Evolutionary conservation across 2,797 vertebrate species (phyloP), one percentile per base, ranked within the genome.

Genomic region (Acestrorhynchus altus): DNA sequence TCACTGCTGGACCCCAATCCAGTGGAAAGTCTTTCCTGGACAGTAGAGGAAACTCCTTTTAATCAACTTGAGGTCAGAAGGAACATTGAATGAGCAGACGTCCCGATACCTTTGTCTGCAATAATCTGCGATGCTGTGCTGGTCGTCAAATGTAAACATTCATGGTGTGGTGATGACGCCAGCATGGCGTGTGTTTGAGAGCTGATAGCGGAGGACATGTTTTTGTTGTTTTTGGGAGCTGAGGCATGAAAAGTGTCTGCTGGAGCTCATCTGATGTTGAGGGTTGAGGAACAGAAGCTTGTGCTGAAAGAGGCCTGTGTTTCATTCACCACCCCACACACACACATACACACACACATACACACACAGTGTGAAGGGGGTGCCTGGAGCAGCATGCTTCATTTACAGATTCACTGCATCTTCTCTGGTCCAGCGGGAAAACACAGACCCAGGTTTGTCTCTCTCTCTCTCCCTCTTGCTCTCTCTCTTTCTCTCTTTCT

Each of bases 371-470:
- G 86, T 87, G 81, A 76, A 80, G 81, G 84, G 82, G 82, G 83
- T 31, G 52, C 80, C 80, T 80, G 79, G 85, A 87, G 81, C 76
- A 81, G 77, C 81, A 89, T 18, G 84, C 87, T 86, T 92, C 87
- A 89, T 91, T 92, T 90, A 80, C 78, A 85, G 81, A 80, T 80
- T 79, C 75, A 82, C 81, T 82, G 87, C 87, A 89, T 91, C 90
- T 89, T 92, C 87, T 91, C 84, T 92, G 93, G 86, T 93, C 89
- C 90, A 92, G 56, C 28, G 88, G 90, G 87, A 92, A 93, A 93
- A 90, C 79, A 92, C 91, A 93, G 87, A 90, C 73, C n/a, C 52
- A 54, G 42, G 76, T 83, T 86, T 92, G 88, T 92, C 84, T 86
- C 72, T 88, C 82, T 86, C 1, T 20, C 31, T 64, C n/a, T 52